Evolutionary conservation across 2,797 vertebrate species (phyloP).

Genomic region (Strix occidentalis): DNA sequence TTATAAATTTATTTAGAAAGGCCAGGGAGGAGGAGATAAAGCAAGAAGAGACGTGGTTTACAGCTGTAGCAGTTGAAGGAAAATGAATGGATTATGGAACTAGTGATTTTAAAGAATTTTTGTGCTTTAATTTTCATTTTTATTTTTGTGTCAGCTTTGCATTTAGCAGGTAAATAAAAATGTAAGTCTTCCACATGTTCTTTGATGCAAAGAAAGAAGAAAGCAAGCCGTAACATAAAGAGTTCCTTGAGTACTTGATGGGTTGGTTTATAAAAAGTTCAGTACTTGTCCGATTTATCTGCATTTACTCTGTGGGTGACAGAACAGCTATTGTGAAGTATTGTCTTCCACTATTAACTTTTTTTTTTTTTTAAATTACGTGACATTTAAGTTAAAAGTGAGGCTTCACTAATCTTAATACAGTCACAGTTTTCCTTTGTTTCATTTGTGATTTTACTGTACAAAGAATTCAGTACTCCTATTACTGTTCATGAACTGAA

Average conservation of each 20-base stretch:
- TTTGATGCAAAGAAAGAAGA: not conserved
- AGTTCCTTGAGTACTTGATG: not conserved
- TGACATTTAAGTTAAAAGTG: slow-evolving; percentile 61
- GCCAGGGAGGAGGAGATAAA: not conserved
- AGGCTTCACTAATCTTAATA: slow-evolving; percentile 48
- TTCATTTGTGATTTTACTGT: slow-evolving; percentile 46
- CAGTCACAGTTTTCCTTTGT: slow-evolving; percentile 48
- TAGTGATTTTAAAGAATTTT: not conserved
- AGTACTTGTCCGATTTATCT: not conserved
- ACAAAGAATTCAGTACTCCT: slow-evolving; percentile 30
- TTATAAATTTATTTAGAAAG: not conserved
- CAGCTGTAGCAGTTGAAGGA: not conserved
- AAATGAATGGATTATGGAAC: not conserved
- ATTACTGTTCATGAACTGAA: slow-evolving; percentile 51
- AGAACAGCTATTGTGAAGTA: slow-evolving; percentile 7
- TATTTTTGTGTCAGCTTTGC: not conserved
- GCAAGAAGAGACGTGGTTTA: not conserved
- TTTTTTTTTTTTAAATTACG: not conserved
- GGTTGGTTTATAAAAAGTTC: slow-evolving; percentile 2
- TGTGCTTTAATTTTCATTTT: not conserved
- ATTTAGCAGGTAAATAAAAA: not conserved
- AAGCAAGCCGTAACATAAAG: not conserved
- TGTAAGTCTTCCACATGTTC: not conserved
- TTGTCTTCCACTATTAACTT: slow-evolving; percentile 26
- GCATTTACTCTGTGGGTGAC: slow-evolving; percentile 20